Conservation (phyloP, 2,888 invertebrate genomes). For the Hofmannophila pseudospretella region DNA sequence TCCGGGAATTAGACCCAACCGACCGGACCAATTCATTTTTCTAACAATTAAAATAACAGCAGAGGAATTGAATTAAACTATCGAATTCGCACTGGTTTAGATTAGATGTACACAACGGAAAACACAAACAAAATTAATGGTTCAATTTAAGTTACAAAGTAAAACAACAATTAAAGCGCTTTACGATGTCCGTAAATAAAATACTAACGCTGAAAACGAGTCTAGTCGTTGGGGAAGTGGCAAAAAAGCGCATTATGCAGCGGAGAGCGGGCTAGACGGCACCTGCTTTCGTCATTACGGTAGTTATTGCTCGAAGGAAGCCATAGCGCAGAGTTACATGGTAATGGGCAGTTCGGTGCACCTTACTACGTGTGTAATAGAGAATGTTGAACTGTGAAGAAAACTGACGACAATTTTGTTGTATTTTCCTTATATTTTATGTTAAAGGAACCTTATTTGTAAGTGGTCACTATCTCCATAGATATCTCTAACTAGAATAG, state of each 20-base stretch:
- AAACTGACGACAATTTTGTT: too few species aligned
- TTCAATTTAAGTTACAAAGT: neutral
- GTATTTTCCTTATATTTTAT: too few species aligned
- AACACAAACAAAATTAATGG: neutral
- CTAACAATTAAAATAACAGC: too few species aligned
- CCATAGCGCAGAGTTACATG: neutral
- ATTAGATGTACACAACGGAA: too few species aligned
- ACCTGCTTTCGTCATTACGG: conserved; percentile 59
- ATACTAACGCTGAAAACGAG: conserved; percentile 27
- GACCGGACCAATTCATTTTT: too few species aligned
- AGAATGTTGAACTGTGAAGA: too few species aligned
- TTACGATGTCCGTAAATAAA: conserved; percentile 28
- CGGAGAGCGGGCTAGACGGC: conserved; percentile 39
- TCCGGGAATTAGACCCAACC: too few species aligned
- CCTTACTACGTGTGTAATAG: neutral
- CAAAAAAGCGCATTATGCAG: conserved; percentile 67
- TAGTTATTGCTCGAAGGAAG: conserved; percentile 44
- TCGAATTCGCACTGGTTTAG: too few species aligned
- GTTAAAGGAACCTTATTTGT: too few species aligned
- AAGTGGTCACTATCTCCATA: too few species aligned
- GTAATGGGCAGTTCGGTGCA: neutral
- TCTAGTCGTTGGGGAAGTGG: conserved; percentile 28
- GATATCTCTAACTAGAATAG: too few species aligned
- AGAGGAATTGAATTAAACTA: too few species aligned
- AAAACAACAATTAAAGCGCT: conserved; percentile 21